These are phyloP conservation scores for Athalia circularis DNA, from an alignment of 2,888 invertebrate species.

Conservation along the genomic window DNA sequence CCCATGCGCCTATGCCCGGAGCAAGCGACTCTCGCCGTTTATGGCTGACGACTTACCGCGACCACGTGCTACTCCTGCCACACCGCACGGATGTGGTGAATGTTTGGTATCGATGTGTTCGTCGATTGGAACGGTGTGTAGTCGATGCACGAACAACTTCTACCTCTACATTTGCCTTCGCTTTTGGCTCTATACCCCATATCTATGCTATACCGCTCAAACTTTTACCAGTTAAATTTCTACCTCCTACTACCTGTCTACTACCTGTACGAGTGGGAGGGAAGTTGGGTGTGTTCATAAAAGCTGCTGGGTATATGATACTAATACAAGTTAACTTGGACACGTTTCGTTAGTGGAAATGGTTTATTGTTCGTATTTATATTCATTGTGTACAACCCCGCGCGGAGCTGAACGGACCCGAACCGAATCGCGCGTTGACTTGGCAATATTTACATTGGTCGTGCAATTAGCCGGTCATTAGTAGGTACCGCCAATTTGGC, in stretches of 20 bases:
- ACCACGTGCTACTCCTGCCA: constrained; percentile 53
- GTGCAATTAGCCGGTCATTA: constrained; percentile 35
- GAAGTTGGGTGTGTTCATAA: constrained; percentile 17
- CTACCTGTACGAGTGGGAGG: constrained; percentile 3
- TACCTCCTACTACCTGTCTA: not conserved
- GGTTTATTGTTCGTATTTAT: constrained; percentile 35
- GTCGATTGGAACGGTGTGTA: not conserved
- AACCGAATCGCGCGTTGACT: not conserved
- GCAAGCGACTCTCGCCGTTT: constrained; percentile 51
- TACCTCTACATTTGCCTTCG: constrained; percentile 30
- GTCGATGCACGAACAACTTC: constrained; percentile 36
- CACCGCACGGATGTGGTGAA: too few species aligned
- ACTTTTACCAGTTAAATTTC: not conserved
- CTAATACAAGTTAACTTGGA: not conserved
- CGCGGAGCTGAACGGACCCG: too few species aligned
- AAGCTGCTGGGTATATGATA: not conserved
- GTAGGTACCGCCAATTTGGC: not conserved
- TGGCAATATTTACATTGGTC: constrained; percentile 29
- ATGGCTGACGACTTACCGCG: constrained; percentile 58
- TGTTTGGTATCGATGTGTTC: not conserved
- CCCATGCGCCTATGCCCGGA: not conserved
- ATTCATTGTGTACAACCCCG: constrained; percentile 28
- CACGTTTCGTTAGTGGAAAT: constrained; percentile 30
- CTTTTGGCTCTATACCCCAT: not conserved
- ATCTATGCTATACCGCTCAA: not conserved